A percentile compares a stretch with the other conserved stretches of the same genome.
phyloP scores from a whole-genome alignment of 1,140 invertebrate species.

The Brachionus calyciflorus region DNA sequence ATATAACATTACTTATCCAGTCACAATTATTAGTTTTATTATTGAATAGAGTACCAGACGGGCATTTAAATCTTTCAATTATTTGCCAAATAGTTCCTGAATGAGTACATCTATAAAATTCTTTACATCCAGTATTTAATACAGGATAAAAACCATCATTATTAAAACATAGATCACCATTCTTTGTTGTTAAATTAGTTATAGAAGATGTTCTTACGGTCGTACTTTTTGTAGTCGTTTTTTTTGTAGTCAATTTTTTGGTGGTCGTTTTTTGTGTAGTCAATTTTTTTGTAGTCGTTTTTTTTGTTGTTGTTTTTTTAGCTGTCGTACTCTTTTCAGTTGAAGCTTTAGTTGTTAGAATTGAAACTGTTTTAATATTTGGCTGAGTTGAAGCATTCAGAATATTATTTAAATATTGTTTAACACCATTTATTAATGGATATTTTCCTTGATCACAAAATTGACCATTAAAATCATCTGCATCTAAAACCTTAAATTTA shows the following conservation, averaged over 20 bases:
- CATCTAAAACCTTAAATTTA: conserved; percentile 56
- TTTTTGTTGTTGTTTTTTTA: too few relatives aligned
- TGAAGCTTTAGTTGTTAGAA: not conserved
- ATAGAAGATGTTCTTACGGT: not conserved
- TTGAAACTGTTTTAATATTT: too few relatives aligned
- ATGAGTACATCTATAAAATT: not conserved
- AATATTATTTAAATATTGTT: not conserved
- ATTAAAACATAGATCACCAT: not conserved
- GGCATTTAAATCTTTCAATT: not conserved
- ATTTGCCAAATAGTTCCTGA: not conserved
- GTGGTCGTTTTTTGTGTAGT: not conserved
- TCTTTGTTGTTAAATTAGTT: too few relatives aligned
- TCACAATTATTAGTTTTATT: not conserved
- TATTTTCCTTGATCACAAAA: conserved; percentile 44
- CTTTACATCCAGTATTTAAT: not conserved
- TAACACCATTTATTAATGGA: conserved; percentile 22
- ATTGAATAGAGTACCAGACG: not conserved
- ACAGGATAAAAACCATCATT: not conserved
- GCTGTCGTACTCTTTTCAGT: not conserved
- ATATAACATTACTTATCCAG: not conserved
- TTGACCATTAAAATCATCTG: conserved; percentile 36
- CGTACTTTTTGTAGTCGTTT: not conserved
- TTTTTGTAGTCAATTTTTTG: not conserved
- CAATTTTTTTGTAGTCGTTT: not conserved
- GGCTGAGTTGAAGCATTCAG: not conserved